phyloP scores from a whole-genome alignment of 2,113 vertebrate genomes.

The Actenoides hombroni region DNA sequence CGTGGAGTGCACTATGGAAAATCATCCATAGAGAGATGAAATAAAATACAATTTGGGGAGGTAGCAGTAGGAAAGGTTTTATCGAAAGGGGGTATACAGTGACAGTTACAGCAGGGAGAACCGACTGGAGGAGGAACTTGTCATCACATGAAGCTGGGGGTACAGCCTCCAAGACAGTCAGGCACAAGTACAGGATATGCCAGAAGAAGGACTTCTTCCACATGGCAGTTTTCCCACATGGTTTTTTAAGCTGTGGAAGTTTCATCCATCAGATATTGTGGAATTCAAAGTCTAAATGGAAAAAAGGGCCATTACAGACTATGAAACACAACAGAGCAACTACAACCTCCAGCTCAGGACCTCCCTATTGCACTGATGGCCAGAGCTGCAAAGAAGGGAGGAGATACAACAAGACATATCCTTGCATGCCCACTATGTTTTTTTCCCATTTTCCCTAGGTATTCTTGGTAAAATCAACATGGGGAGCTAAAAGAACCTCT shows the following conservation, averaged over 20 bases:
- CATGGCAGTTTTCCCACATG: accelerated
- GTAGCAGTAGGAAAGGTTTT: neutral
- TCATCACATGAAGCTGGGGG: neutral
- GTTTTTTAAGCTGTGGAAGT: neutral
- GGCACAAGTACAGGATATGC: neutral
- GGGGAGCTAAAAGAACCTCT: neutral
- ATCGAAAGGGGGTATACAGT: neutral
- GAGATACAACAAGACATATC: neutral
- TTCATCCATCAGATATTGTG: neutral
- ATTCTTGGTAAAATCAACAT: neutral
- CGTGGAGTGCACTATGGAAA: accelerated
- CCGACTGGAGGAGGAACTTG: neutral
- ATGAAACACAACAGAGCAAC: neutral
- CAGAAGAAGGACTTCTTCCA: neutral
- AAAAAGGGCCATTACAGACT: neutral
- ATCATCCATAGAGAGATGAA: neutral
- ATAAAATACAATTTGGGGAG: neutral
- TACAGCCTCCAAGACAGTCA: neutral
- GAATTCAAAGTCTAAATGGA: neutral
- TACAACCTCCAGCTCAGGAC: neutral
- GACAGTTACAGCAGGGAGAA: neutral
- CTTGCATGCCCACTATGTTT: neutral
- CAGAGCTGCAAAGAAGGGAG: neutral
- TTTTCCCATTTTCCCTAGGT: neutral
- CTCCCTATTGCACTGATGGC: neutral